Evolutionary conservation across 2,888 invertebrate species (phyloP).

Genomic region (Dendrolimus houi): DNA sequence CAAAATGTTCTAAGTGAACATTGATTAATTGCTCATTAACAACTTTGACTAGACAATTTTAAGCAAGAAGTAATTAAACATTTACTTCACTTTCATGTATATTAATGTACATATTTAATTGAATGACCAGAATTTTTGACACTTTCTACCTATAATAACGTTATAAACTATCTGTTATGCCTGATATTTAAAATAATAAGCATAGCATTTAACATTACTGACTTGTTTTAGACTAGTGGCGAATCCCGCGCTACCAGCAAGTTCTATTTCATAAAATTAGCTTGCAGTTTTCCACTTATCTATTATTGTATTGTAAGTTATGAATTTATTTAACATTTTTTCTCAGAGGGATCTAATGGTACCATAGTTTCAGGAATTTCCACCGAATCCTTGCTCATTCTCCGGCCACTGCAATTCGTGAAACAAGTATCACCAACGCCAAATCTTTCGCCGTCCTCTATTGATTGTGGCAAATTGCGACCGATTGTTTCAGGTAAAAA

Average conservation of each 20-base stretch:
- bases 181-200: neutral
- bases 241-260: neutral
- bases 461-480: conserved; percentile 87
- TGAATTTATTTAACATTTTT: conserved; percentile 29
- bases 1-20: conserved; percentile 8
- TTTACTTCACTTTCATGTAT: neutral
- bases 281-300: neutral
- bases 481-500: conserved; percentile 89
- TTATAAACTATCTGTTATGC: neutral
- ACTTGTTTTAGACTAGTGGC: neutral
- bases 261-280: neutral
- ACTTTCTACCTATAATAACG: neutral
- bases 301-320: neutral
- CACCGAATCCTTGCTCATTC: conserved; percentile 49
- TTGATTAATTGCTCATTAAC: conserved; percentile 13
- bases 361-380: conserved; percentile 65
- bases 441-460: conserved; percentile 90
- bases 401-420: conserved; percentile 75
- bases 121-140: neutral
- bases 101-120: neutral
- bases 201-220: neutral
- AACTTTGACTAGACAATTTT: conserved; percentile 31
- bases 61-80: conserved; percentile 3
- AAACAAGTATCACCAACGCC: conserved; percentile 90
- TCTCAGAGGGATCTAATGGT: conserved; percentile 50